phyloP scores from a whole-genome alignment of 2,797 vertebrate species.

The Acanthornis magna region DNA sequence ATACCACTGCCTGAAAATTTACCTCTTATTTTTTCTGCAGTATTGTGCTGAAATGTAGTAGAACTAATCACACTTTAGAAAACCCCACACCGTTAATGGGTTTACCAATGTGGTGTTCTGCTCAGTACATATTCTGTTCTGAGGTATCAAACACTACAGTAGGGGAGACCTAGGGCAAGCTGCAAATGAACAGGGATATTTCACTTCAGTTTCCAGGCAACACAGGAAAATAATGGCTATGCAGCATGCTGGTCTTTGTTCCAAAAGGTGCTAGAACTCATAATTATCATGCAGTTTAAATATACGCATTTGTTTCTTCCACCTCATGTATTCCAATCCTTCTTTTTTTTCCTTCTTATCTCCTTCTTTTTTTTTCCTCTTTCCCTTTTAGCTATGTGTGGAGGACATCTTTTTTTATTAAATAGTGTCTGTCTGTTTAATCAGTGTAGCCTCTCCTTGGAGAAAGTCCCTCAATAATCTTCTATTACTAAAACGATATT shows the following conservation, averaged over 20 bases:
- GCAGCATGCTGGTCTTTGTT: neutral
- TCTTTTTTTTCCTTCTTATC: no score
- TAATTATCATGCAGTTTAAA: neutral
- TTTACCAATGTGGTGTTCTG: neutral
- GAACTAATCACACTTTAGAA: neutral
- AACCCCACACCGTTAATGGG: neutral
- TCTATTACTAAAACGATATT: neutral
- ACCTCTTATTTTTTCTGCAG: neutral
- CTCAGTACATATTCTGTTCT: neutral
- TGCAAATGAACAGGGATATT: neutral
- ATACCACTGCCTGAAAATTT: neutral
- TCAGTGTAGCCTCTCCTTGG: neutral
- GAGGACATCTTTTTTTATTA: neutral
- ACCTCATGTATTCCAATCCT: neutral
- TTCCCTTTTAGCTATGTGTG: neutral
- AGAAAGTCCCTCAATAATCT: neutral
- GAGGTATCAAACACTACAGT: neutral
- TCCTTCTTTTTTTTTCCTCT: neutral
- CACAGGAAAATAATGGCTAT: neutral
- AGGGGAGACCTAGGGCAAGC: neutral
- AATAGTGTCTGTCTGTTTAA: neutral
- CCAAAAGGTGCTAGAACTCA: neutral
- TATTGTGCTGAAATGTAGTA: neutral
- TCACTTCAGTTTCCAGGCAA: conserved; percentile 40
- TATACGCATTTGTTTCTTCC: neutral